phyloP scores from a whole-genome alignment of 2,888 invertebrate genomes.

The Parnassius mnemosyne region DNA sequence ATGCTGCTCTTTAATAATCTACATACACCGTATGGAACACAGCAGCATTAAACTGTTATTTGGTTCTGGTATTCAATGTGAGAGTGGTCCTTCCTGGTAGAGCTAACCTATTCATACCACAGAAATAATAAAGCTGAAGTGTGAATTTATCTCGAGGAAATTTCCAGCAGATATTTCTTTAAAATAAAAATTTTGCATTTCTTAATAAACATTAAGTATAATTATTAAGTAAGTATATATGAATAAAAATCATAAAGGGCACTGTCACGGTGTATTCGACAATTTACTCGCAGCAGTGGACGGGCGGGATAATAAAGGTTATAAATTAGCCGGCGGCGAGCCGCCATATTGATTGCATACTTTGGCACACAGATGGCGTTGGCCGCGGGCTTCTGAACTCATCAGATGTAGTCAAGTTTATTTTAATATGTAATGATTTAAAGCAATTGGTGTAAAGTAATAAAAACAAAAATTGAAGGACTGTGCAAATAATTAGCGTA shows the following conservation, averaged over 20 bases:
- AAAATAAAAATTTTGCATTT: too few relatives aligned
- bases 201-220: neutral
- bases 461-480: too few relatives aligned
- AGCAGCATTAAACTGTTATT: too few relatives aligned
- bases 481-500: neutral
- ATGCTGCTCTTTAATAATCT: too few relatives aligned
- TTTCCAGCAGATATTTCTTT: too few relatives aligned
- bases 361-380: conserved; percentile 42
- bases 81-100: too few relatives aligned
- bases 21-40: too few relatives aligned
- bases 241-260: conserved; percentile 1
- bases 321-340: conserved; percentile 50
- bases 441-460: conserved; percentile 6
- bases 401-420: too few relatives aligned
- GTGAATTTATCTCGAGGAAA: too few relatives aligned
- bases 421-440: conserved; percentile 10
- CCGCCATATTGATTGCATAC: conserved; percentile 45
- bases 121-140: too few relatives aligned
- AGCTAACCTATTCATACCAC: too few relatives aligned
- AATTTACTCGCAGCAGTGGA: conserved; percentile 18
- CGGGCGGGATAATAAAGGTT: conserved; percentile 38
- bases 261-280: conserved; percentile 21
- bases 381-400: conserved; percentile 29
- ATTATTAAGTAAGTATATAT: neutral
- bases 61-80: too few relatives aligned